These are phyloP conservation scores for Bombus fervidus DNA, from an alignment of 1,140 invertebrate genomes.

Conservation along the genomic window DNA sequence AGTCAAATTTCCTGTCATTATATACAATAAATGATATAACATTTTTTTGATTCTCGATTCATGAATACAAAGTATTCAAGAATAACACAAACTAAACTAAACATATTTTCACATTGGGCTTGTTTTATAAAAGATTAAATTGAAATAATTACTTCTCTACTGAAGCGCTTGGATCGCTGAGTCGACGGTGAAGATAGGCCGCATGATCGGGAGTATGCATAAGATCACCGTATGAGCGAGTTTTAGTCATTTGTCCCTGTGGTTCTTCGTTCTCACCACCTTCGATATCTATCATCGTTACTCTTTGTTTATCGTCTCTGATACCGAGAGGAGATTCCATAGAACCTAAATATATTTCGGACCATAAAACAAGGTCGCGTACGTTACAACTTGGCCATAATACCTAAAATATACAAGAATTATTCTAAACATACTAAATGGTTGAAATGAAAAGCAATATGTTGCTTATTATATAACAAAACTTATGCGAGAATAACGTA, in stretches of 20 bases:
- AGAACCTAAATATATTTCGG: slow-evolving; percentile 90
- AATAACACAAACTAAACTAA: background rate
- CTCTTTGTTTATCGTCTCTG: slow-evolving; percentile 76
- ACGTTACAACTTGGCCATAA: slow-evolving; percentile 93
- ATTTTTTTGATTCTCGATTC: background rate
- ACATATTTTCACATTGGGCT: too few relatives aligned
- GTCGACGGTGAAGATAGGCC: slow-evolving; percentile 86
- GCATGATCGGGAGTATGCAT: slow-evolving; percentile 86
- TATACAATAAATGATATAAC: background rate
- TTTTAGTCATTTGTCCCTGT: slow-evolving; percentile 87
- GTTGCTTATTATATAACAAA: background rate
- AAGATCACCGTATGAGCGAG: slow-evolving; percentile 91
- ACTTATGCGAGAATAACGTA: background rate
- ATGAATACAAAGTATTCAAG: too few relatives aligned
- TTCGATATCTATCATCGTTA: slow-evolving; percentile 79
- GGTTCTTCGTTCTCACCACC: slow-evolving; percentile 78
- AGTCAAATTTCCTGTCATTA: slow-evolving; percentile 78
- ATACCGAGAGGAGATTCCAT: slow-evolving; percentile 79
- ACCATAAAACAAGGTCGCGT: slow-evolving; percentile 92
- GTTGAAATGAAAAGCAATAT: background rate
- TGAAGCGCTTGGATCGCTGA: slow-evolving; percentile 91
- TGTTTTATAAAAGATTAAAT: background rate
- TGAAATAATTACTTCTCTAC: slow-evolving; percentile 83
- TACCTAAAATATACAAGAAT: slow-evolving; percentile 83
- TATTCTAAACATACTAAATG: background rate